Percentiles rank a stretch among this genome's conserved stretches.
Evolutionary conservation across 2,113 vertebrate species (phyloP).

Genomic region (Athene noctua): DNA sequence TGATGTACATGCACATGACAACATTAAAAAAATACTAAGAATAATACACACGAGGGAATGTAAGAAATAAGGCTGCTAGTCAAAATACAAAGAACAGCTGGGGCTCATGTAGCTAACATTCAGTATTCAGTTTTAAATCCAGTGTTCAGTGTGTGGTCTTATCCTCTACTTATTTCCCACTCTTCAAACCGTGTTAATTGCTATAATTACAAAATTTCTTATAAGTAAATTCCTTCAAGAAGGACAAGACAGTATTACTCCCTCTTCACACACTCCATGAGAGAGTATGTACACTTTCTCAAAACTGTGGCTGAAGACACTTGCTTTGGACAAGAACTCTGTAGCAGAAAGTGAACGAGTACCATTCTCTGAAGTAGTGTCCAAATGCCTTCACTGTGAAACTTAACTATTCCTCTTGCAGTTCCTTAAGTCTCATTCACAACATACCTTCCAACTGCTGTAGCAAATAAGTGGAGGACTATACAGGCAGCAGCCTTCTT

Average conservation of each 20-base stretch:
- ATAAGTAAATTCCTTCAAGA: neutral
- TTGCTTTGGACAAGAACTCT: neutral
- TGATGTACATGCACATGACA: neutral
- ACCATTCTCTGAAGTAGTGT: neutral
- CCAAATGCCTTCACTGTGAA: neutral
- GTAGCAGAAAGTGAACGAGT: neutral
- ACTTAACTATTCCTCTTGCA: neutral
- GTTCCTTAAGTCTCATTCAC: neutral
- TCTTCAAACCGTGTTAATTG: neutral
- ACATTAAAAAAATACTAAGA: neutral
- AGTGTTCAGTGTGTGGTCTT: neutral
- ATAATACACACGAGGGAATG: neutral
- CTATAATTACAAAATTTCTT: neutral
- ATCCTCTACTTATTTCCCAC: neutral
- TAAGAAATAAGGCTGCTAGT: neutral
- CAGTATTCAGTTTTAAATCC: neutral
- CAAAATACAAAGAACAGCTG: neutral
- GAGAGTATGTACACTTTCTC: neutral
- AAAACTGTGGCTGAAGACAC: neutral
- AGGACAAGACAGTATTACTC: neutral
- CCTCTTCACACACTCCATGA: neutral
- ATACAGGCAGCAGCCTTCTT: neutral
- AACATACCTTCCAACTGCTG: neutral
- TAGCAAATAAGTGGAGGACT: neutral
- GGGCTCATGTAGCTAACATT: neutral